Evolutionary conservation across 2,797 vertebrate genomes (phyloP).

Genomic region (Trematomus bernacchii): DNA sequence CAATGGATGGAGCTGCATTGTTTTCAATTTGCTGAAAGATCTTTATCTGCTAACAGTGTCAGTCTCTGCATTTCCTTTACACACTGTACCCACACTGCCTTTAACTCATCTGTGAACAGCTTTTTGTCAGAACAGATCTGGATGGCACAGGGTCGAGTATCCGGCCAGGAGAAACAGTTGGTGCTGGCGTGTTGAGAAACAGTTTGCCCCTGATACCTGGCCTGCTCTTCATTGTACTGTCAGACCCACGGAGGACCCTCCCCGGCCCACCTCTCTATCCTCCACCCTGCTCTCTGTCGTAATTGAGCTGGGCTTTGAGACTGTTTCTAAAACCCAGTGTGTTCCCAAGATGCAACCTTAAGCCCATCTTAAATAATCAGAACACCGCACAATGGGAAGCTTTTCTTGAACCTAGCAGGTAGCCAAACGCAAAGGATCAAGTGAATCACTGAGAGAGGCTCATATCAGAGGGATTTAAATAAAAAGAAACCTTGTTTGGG

Average conservation of each 20-base stretch:
- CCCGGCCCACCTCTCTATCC: slow-evolving; percentile 76
- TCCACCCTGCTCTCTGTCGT: slow-evolving; percentile 85
- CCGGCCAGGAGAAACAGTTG: slow-evolving; percentile 83
- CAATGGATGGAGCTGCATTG: slow-evolving; percentile 24
- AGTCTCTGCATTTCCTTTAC: slow-evolving; percentile 20
- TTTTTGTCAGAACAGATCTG: slow-evolving; percentile 40
- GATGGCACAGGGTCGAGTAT: slow-evolving; percentile 67
- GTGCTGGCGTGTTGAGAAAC: slow-evolving; percentile 78
- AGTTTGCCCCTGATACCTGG: slow-evolving; percentile 80
- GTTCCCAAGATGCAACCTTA: slow-evolving; percentile 79
- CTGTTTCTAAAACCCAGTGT: slow-evolving; percentile 87
- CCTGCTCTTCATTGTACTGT: slow-evolving; percentile 84
- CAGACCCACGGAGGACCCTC: slow-evolving; percentile 82
- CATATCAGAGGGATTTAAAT: slow-evolving; percentile 83
- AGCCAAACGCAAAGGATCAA: slow-evolving; percentile 87
- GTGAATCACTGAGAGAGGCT: slow-evolving; percentile 70
- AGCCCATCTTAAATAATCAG: slow-evolving; percentile 75
- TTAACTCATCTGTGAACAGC: slow-evolving; percentile 38
- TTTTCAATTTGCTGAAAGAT: slow-evolving; percentile 32
- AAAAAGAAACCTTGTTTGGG: background rate
- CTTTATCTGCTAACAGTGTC: slow-evolving; percentile 14
- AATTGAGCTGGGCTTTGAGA: slow-evolving; percentile 92
- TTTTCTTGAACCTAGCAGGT: slow-evolving; percentile 87
- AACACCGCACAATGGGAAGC: slow-evolving; percentile 86
- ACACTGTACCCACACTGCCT: background rate